These are phyloP conservation scores for Catamblyrhynchus diadema DNA, from an alignment of 2,797 vertebrate species.

Conservation along the genomic window DNA sequence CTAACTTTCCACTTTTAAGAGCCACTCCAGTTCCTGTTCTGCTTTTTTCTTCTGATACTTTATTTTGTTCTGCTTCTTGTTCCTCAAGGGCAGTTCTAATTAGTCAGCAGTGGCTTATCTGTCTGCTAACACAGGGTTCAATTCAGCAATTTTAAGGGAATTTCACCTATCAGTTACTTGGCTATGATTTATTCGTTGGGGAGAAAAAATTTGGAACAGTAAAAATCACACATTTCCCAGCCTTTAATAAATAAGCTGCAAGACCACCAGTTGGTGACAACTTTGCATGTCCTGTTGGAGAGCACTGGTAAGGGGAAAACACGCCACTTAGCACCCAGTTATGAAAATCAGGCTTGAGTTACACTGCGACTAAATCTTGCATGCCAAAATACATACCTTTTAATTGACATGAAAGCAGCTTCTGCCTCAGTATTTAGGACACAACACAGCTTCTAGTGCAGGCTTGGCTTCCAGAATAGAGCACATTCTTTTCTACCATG, in stretches of 20 bases:
- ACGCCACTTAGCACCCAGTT: not conserved
- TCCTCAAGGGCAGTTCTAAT: not conserved
- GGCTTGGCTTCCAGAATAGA: slow-evolving; percentile 47
- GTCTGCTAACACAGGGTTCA: fast-evolving
- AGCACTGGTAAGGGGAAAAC: not conserved
- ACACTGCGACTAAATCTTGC: not conserved
- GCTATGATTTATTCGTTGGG: not conserved
- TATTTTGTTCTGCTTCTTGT: not conserved
- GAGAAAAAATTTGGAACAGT: not conserved
- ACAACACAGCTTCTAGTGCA: not conserved
- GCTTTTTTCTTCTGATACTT: not conserved
- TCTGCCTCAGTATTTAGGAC: slow-evolving; percentile 22
- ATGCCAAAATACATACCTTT: slow-evolving; percentile 16
- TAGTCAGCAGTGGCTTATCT: not conserved
- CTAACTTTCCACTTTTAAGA: not conserved
- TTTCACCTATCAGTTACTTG: not conserved
- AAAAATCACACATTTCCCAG: not conserved
- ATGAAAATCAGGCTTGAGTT: not conserved
- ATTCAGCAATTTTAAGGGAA: not conserved
- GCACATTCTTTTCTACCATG: slow-evolving; percentile 42
- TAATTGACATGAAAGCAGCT: slow-evolving; percentile 18
- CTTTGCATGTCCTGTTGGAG: not conserved
- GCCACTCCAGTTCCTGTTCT: not conserved
- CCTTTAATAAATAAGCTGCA: not conserved
- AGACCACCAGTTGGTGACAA: not conserved